These are phyloP conservation scores for Macropodus opercularis DNA, from an alignment of 2,797 vertebrate species.

Conservation along the genomic window DNA sequence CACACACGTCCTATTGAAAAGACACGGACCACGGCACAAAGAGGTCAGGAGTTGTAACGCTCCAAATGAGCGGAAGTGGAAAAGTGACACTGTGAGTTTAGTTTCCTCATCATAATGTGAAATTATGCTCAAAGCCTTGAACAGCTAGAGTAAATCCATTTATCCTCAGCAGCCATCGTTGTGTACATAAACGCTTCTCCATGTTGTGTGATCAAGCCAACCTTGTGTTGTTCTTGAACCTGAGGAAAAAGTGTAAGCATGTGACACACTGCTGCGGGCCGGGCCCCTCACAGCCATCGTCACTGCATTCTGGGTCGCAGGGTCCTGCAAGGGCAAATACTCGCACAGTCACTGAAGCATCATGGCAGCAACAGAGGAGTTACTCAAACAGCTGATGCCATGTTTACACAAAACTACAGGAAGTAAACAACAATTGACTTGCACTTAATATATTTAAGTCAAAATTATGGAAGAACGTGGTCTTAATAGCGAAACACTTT, in stretches of 20 bases:
- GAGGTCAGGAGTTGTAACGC: slow-evolving; percentile 1
- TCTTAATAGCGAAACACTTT: too few species aligned
- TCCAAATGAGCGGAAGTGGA: not conserved
- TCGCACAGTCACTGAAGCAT: slow-evolving; percentile 38
- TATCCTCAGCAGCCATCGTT: not conserved
- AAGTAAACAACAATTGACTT: too few species aligned
- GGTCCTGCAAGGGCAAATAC: slow-evolving; percentile 79
- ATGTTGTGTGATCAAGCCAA: slow-evolving; percentile 56
- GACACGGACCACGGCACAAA: slow-evolving; percentile 25
- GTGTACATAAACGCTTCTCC: slow-evolving; percentile 10
- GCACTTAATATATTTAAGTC: not conserved
- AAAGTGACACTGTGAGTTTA: not conserved
- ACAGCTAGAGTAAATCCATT: too few species aligned
- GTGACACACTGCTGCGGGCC: slow-evolving; percentile 91
- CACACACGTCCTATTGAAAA: slow-evolving; percentile 71
- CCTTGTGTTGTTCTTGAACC: slow-evolving; percentile 95
- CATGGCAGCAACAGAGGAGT: slow-evolving; percentile 11
- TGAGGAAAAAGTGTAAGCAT: slow-evolving; percentile 92
- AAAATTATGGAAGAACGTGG: not conserved
- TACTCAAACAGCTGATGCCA: slow-evolving; percentile 7
- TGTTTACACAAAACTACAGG: not conserved
- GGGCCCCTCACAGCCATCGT: slow-evolving; percentile 93
- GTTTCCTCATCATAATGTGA: slow-evolving; percentile 1
- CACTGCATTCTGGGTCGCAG: slow-evolving; percentile 93
- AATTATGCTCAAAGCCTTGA: not conserved